phyloP scores from a whole-genome alignment of 2,888 invertebrate genomes.

The Eristalis pertinax region DNA sequence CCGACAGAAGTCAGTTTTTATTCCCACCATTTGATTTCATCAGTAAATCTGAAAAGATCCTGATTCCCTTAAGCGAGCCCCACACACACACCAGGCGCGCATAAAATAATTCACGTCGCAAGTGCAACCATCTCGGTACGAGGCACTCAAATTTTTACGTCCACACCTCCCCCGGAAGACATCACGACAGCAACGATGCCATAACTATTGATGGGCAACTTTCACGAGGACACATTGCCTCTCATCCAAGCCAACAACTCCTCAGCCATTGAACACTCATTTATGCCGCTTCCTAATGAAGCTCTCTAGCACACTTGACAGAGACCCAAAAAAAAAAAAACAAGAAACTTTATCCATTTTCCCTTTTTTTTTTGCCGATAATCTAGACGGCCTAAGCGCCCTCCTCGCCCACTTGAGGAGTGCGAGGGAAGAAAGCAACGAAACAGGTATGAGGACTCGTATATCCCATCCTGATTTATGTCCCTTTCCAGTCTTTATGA shows the following conservation, averaged over 20 bases:
- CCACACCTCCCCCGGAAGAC: background rate
- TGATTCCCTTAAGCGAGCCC: no score
- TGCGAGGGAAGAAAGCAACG: background rate
- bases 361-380: conserved; percentile 2
- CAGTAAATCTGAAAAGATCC: no score
- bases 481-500: conserved; percentile 31
- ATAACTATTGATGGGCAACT: background rate
- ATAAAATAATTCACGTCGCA: background rate
- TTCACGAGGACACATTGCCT: background rate
- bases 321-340: background rate
- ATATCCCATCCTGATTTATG: conserved; percentile 43
- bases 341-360: background rate
- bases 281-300: background rate
- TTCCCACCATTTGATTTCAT: no score
- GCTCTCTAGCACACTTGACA: background rate
- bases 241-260: background rate
- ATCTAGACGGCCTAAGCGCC: conserved; percentile 19
- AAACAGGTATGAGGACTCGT: conserved; percentile 15
- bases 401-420: background rate
- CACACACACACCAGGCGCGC: background rate
- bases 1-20: no score
- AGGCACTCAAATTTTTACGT: background rate
- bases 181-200: background rate
- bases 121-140: background rate
- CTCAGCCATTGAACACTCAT: background rate